Evolutionary conservation across 1,140 invertebrate genomes (phyloP), one percentile per base, ranked within the genome.

Genomic region (Aricia agestis): DNA sequence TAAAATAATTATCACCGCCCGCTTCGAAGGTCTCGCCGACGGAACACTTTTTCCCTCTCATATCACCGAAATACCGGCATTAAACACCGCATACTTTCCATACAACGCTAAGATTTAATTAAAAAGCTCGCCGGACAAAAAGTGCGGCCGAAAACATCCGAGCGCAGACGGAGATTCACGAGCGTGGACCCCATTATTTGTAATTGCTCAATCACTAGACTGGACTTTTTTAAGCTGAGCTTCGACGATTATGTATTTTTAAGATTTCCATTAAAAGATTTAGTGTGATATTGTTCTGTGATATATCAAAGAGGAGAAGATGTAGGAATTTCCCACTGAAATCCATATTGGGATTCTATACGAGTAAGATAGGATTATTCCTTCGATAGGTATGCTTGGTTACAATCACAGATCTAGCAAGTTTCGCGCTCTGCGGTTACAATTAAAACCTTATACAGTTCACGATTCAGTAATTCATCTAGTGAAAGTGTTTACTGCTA

Each of bases 141-240:
- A 85, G 78, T 59, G 58, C 74, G 32, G 66, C 78, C 82, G 76
- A 80, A 79, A 80, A 81, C 82, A 70, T 72, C 75, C 79, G 81
- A 82, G 66, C 77, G 71, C 74, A 69, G 74, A 63, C 83, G 79
- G 74, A 81, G 74, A 73, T 72, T 68, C 66, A 72, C 80, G 79
- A 74, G 69, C 68, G 73, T 74, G 67, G 72, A 59, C 57, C 36
- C 78, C 71, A 87, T 87, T 87, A 81, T 77, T 73, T 72, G 73
- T 88, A 86, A 88, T 86, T 86, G 83, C 84, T 88, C 81, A 86
- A 87, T 87, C 79, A 77, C 71, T 74, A 72, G 68, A 36, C 58
- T 19, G 58, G 7, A 25, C 58, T 41, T 69, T 69, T 69, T 69
- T n/a, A 69, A 63, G 59, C 19, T 25, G 18, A 63, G 59, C 59